These are phyloP conservation scores for Danio tinwini DNA, from an alignment of 2,797 vertebrate genomes.

Conservation along the genomic window DNA sequence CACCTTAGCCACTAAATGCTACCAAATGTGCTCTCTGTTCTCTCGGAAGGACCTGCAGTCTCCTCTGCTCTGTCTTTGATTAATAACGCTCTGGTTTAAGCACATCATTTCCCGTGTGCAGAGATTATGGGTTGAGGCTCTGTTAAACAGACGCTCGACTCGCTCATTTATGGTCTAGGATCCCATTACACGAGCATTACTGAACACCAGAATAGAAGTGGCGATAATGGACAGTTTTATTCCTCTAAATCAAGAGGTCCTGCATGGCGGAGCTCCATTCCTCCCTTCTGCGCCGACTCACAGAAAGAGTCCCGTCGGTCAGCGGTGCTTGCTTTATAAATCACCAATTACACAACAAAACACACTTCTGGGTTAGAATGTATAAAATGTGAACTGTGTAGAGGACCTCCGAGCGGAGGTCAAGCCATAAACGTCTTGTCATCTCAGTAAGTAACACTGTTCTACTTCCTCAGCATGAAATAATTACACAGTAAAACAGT, in stretches of 20 bases:
- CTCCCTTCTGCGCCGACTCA: constrained; percentile 2
- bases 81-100: constrained; percentile 43
- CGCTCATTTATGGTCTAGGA: constrained; percentile 72
- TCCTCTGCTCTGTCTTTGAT: constrained; percentile 44
- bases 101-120: constrained; percentile 43
- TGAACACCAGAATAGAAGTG: constrained; percentile 71
- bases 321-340: constrained; percentile 14
- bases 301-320: not conserved
- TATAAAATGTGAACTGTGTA: not conserved
- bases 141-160: constrained; percentile 71
- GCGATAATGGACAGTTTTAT: constrained; percentile 75
- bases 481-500: not conserved
- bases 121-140: constrained; percentile 54
- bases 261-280: constrained; percentile 15
- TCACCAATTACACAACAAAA: constrained; percentile 12
- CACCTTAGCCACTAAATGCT: not conserved
- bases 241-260: constrained; percentile 72
- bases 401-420: not conserved
- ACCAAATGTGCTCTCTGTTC: constrained; percentile 25
- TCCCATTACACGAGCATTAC: constrained; percentile 74
- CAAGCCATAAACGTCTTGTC: constrained; percentile 5
- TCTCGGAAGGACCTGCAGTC: constrained; percentile 20
- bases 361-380: not conserved
- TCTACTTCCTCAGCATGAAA: not conserved
- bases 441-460: not conserved